Conservation (phyloP, 2,797 vertebrate species). For the Eulemur coronatus region DNA sequence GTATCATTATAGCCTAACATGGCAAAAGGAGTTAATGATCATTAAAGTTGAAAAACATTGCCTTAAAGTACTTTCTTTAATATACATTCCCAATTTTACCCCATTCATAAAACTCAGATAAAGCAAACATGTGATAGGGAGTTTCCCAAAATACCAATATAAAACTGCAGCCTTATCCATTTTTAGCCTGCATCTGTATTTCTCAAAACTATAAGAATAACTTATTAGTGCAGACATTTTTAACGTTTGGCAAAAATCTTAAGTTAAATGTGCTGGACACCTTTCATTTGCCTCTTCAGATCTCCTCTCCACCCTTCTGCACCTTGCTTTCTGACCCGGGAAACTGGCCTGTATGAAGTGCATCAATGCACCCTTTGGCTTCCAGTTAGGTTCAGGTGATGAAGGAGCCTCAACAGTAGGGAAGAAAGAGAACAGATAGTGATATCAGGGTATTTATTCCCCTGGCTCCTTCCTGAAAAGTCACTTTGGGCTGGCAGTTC, state of each 20-base stretch:
- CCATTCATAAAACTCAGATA: background rate
- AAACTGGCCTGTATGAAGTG: background rate
- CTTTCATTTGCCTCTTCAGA: background rate
- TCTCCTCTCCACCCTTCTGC: background rate
- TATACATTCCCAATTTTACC: background rate
- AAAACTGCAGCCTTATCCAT: background rate
- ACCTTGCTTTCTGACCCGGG: background rate
- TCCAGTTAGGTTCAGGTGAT: background rate
- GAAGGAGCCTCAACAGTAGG: background rate
- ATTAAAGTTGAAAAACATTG: background rate
- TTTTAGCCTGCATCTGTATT: background rate
- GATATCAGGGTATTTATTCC: background rate
- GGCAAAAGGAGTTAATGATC: background rate
- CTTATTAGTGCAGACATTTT: constrained; percentile 8
- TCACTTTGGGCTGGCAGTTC: background rate
- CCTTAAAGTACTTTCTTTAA: constrained; percentile 20
- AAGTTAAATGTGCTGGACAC: background rate
- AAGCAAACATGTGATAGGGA: background rate
- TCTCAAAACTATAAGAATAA: background rate
- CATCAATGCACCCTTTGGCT: background rate
- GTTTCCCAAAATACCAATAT: constrained; percentile 3
- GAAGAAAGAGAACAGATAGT: background rate
- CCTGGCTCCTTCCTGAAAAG: background rate
- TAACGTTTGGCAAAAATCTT: background rate
- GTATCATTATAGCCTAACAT: background rate